Percentiles rank a stretch among this genome's conserved stretches.
Conservation (phyloP, 2,888 invertebrate species). For the Cosmopolites sordidus region DNA sequence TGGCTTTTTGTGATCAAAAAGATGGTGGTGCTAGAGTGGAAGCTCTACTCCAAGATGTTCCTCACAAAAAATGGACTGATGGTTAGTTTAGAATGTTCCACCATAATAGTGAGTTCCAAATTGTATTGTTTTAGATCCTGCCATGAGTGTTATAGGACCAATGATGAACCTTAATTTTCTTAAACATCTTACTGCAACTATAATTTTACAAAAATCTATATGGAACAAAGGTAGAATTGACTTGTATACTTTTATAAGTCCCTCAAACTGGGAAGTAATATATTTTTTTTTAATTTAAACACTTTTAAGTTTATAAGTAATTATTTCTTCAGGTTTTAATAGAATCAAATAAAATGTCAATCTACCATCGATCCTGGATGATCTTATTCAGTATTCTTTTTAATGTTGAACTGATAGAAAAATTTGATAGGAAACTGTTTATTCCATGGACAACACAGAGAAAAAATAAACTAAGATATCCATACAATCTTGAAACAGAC, state of each 20-base stretch:
- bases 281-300: not conserved
- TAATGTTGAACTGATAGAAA: constrained; percentile 57
- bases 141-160: constrained; percentile 58
- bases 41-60: constrained; percentile 53
- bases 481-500: constrained; percentile 47
- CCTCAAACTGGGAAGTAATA: constrained; percentile 57
- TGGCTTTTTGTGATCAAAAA: constrained; percentile 56
- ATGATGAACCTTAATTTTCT: constrained; percentile 57
- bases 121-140: constrained; percentile 45
- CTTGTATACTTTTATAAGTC: constrained; percentile 51
- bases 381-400: constrained; percentile 68
- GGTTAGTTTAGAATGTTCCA: constrained; percentile 38
- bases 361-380: constrained; percentile 41
- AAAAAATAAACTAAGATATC: not conserved
- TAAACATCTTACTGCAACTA: constrained; percentile 58
- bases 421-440: constrained; percentile 61
- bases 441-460: constrained; percentile 54
- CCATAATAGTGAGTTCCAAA: no score
- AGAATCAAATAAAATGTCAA: not conserved
- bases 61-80: constrained; percentile 48
- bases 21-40: constrained; percentile 54
- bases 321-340: not conserved
- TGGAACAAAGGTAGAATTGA: constrained; percentile 58
- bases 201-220: constrained; percentile 57
- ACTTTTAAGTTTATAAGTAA: no score